Conservation (phyloP, 2,113 vertebrate genomes). For the Macroglossus sobrinus region DNA sequence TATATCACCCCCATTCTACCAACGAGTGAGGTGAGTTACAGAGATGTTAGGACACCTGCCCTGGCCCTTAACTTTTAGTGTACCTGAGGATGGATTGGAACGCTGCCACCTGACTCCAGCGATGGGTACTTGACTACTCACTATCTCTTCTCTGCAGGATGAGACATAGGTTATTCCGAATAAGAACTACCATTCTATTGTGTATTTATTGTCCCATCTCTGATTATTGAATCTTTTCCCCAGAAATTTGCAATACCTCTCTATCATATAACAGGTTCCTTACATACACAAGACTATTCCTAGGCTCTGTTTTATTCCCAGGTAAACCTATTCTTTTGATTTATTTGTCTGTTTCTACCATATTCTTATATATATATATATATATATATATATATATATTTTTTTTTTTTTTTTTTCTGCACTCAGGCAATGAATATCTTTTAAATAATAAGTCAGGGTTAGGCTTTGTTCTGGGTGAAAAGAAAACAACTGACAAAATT, state of each 20-base stretch:
- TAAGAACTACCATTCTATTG: background rate
- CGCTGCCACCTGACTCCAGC: background rate
- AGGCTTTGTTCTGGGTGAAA: background rate
- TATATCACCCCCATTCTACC: background rate
- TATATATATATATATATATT: too few relatives aligned
- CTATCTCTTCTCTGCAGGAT: background rate
- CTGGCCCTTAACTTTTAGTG: background rate
- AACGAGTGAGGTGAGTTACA: background rate
- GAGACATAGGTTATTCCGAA: background rate
- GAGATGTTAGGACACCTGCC: background rate
- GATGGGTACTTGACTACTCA: background rate
- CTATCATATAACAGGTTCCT: background rate
- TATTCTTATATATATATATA: background rate
- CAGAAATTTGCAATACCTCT: background rate
- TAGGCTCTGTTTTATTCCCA: background rate
- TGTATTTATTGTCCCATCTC: background rate
- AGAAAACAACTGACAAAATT: background rate
- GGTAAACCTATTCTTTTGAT: background rate
- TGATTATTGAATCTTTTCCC: background rate
- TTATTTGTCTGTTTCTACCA: background rate
- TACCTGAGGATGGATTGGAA: background rate
- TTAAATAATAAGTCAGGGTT: background rate
- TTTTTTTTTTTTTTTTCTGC: background rate
- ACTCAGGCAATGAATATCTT: background rate
- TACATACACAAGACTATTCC: background rate